A percentile compares a stretch with the other conserved stretches of the same genome.
These are phyloP conservation scores for Adela reaumurella DNA, from an alignment of 2,888 invertebrate species.

Conservation along the genomic window DNA sequence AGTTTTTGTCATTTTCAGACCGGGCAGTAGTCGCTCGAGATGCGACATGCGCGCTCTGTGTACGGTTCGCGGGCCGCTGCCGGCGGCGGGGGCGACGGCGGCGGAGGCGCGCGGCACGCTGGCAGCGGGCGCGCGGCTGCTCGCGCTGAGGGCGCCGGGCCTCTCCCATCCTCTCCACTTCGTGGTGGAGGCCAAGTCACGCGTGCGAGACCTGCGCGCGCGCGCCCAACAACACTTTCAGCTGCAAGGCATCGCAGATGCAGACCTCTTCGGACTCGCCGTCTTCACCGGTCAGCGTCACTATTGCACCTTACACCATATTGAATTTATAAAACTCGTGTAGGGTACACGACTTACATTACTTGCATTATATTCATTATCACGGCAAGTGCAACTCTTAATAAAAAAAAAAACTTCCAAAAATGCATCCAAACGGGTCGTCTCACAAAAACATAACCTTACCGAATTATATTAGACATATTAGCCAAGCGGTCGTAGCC, in stretches of 20 bases:
- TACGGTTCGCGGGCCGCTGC: constrained; percentile 80
- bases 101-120: constrained; percentile 54
- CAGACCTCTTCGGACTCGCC: constrained; percentile 82
- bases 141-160: constrained; percentile 62
- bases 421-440: too few species aligned
- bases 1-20: constrained; percentile 24
- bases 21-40: constrained; percentile 50
- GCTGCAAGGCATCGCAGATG: constrained; percentile 79
- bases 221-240: constrained; percentile 78
- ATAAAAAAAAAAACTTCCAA: too few species aligned
- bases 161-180: constrained; percentile 47
- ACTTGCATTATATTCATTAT: too few species aligned
- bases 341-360: too few species aligned
- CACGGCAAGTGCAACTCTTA: too few species aligned
- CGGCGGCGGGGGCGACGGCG: constrained; percentile 67
- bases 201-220: constrained; percentile 78
- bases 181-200: constrained; percentile 74
- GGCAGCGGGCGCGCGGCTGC: constrained; percentile 63
- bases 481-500: too few species aligned
- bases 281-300: constrained; percentile 70
- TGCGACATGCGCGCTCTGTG: constrained; percentile 73
- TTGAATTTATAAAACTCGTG: too few species aligned
- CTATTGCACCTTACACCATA: background rate
- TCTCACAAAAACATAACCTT: too few species aligned
- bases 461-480: too few species aligned